Evolutionary conservation across 2,797 vertebrate genomes (phyloP), one percentile per base, ranked within the genome.

Genomic region (Busarellus nigricollis): DNA sequence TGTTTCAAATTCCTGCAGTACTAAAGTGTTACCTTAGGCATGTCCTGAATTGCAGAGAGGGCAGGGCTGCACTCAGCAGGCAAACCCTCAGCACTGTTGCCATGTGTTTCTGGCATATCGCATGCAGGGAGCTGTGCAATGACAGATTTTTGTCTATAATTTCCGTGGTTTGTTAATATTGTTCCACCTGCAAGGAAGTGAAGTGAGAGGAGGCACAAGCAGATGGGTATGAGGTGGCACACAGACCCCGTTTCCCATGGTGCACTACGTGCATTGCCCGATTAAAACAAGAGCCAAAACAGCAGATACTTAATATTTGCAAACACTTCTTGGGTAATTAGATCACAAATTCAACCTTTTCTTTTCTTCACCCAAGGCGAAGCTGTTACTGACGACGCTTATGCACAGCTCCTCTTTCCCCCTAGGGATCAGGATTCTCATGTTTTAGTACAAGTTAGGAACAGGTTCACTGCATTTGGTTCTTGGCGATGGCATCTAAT

Each of bases 321-420:
- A 91, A 93, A 90, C 40, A 74, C 15, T 78, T 63, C 16, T 71
- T 38, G 8, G 4, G 11, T 81, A 91, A 93, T 42, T 52, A 63
- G 44, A 80, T 45, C 78, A 67, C 78, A 95, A 90, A 89, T 73
- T 61, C 83, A 87, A 45, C 74, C 40, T 71, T 58, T 95, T 29
- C 73, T 87, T 80, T 95, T 52, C 29, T 31, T 31, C 11, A 2
- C 59, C 69, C 47, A 57, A 74, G 77, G 31, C 1, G 0, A 91
- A 58, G 78, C 55, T 83, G 26, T 35, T 85, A 37, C 13, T 40
- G 47, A 81, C 0, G 1, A 67, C 3, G 10, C 49, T 37, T 42
- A 72, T 28, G 44, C 15, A 37, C 7, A 14, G 40, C 19, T 82
- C 58, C 61, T 77, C 74, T 33, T 83, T 69, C 28, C 18, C 26